A percentile compares a stretch with the other conserved stretches of the same genome.
These are phyloP conservation scores for Urosaurus nigricauda DNA, from an alignment of 2,797 vertebrate genomes.

Conservation along the genomic window DNA sequence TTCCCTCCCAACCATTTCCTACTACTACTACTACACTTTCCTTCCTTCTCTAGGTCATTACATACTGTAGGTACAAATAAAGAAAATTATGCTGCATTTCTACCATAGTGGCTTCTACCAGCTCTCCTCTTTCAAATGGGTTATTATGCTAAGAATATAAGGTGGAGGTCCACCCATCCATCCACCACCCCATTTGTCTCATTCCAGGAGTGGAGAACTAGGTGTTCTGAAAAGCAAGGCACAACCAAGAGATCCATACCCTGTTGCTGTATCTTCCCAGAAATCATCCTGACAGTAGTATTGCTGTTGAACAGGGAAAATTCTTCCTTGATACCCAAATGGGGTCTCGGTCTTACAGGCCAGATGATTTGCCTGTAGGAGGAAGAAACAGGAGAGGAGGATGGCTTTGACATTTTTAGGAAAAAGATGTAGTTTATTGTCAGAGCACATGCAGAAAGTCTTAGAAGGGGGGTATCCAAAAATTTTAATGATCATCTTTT, in stretches of 20 bases:
- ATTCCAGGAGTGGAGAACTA: background rate
- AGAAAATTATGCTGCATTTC: conserved; percentile 2
- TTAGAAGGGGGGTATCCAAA: too few species aligned
- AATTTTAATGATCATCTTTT: too few species aligned
- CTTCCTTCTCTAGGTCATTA: background rate
- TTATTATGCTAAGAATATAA: background rate
- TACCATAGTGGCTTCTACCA: conserved; percentile 19
- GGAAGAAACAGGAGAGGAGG: background rate
- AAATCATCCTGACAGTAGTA: background rate
- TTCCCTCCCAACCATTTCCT: conserved; percentile 12
- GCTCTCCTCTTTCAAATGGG: conserved; percentile 12
- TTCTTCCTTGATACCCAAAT: background rate
- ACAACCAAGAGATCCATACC: background rate
- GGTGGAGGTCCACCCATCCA: background rate
- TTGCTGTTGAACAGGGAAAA: too few species aligned
- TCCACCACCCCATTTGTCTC: background rate
- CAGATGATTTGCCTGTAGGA: background rate
- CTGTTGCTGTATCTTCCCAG: background rate
- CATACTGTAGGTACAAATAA: background rate
- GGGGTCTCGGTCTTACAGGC: background rate
- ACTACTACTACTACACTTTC: background rate
- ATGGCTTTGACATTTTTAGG: background rate
- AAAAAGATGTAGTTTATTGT: background rate
- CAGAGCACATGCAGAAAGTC: background rate
- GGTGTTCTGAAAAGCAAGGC: background rate